Conservation (phyloP, 2,888 invertebrate genomes). For the Stomorhina lunata region DNA sequence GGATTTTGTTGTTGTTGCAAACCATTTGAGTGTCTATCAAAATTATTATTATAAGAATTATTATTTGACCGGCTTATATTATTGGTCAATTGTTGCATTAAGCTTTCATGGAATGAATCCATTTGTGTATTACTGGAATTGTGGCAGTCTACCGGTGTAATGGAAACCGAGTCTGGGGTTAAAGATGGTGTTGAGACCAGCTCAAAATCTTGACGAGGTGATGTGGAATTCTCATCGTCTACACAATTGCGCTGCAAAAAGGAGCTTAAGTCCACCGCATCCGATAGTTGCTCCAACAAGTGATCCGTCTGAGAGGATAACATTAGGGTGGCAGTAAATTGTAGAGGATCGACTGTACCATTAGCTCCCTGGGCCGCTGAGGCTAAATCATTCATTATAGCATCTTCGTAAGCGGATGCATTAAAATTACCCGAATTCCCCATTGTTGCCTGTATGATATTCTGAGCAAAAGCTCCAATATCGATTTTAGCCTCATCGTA, state of each 20-base stretch:
- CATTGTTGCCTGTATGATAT: conserved; percentile 76
- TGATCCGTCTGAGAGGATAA: conserved; percentile 90
- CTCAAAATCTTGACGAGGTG: conserved; percentile 83
- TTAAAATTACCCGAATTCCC: conserved; percentile 73
- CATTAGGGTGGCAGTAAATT: conserved; percentile 90
- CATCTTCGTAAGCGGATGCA: conserved; percentile 86
- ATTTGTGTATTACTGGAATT: conserved; percentile 79
- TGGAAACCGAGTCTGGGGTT: conserved; percentile 84
- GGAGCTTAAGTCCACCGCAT: conserved; percentile 88
- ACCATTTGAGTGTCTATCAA: conserved; percentile 78
- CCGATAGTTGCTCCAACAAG: conserved; percentile 87
- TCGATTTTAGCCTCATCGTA: conserved; percentile 89
- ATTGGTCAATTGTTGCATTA: conserved; percentile 82
- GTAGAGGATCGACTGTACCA: conserved; percentile 87
- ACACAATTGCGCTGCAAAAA: conserved; percentile 86
- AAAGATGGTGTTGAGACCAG: conserved; percentile 87
- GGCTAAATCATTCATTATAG: conserved; percentile 92
- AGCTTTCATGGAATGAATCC: conserved; percentile 89
- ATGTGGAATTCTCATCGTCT: conserved; percentile 80
- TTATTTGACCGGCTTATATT: conserved; percentile 73
- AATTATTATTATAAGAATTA: conserved; percentile 77
- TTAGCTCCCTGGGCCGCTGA: conserved; percentile 71
- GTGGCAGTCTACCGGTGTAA: conserved; percentile 80
- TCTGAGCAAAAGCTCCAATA: conserved; percentile 78
- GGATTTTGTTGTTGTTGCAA: conserved; percentile 72